These are phyloP conservation scores for Aleiodes leptofemur DNA, from an alignment of 2,888 invertebrate genomes.

Conservation along the genomic window DNA sequence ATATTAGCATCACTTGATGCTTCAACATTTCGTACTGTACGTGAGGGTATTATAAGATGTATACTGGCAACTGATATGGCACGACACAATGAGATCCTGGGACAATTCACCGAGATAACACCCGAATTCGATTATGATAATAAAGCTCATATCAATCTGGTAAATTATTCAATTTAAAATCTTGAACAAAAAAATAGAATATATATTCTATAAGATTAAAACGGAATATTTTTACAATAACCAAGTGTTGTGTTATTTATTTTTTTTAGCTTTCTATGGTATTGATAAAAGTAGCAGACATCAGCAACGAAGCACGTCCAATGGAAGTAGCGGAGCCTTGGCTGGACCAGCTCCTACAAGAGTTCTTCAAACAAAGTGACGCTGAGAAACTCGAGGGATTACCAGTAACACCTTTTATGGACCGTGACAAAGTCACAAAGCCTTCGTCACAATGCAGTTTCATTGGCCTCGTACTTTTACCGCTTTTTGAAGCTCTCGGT, in stretches of 20 bases:
- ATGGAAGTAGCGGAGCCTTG: conserved; percentile 90
- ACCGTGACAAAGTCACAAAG: conserved; percentile 89
- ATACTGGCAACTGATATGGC: conserved; percentile 89
- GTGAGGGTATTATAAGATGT: conserved; percentile 88
- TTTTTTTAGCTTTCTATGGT: conserved; percentile 83
- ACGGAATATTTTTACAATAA: background rate
- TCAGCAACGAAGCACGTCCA: conserved; percentile 89
- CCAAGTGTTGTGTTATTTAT: conserved; percentile 24
- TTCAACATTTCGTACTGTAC: conserved; percentile 80
- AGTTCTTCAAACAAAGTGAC: conserved; percentile 88
- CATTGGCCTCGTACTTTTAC: conserved; percentile 87
- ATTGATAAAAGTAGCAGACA: conserved; percentile 89
- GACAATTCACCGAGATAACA: conserved; percentile 82
- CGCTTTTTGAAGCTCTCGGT: conserved; percentile 87
- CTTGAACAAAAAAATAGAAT: background rate
- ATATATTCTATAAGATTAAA: no score
- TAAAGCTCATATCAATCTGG: conserved; percentile 84
- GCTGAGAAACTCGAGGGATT: conserved; percentile 88
- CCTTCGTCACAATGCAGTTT: conserved; percentile 90
- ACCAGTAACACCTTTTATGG: conserved; percentile 91
- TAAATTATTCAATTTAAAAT: conserved; percentile 71
- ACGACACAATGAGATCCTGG: conserved; percentile 86
- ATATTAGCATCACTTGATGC: conserved; percentile 83
- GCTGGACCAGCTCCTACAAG: conserved; percentile 85
- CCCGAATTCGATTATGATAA: conserved; percentile 83